Evolutionary conservation across 2,113 vertebrate genomes (phyloP), one percentile per base, ranked within the genome.

Genomic region (Psilopogon haemacephalus): DNA sequence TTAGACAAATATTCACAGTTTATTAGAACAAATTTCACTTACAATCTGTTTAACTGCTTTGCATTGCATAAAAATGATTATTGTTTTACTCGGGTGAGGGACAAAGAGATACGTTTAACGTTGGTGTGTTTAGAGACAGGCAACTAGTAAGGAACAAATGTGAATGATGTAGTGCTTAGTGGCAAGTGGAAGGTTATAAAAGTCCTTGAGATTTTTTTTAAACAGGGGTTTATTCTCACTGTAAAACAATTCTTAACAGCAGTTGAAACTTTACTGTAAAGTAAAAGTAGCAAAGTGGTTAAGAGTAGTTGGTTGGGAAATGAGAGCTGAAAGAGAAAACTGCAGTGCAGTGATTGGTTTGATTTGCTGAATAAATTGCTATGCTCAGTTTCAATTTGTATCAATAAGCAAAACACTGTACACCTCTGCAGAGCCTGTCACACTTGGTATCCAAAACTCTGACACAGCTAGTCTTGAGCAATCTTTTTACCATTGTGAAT

Each of bases 311-410:
- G 96, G 90, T 70, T 95, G 89, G 96, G 91, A 97, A 98, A 97
- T 97, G 93, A 96, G 93, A 97, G 90, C 88, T 83, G 91, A 98
- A 97, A 96, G 87, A 94, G 79, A 94, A 97, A 97, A 95, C 92
- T 95, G 86, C 95, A 96, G 94, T 90, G 80, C 88, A 93, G 96
- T 96, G 96, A 97, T 98, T 97, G 97, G 96, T 96, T 98, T 98
- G 97, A 97, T 98, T 97, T 97, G 95, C 94, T 97, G 97, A 97
- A 98, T 97, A 98, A 98, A 98, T 97, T 98, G 97, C 97, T 97
- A 88, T 97, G 97, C 97, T 98, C 98, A 98, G 97, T 97, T 98
- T 98, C 97, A 97, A 97, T 98, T 98, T 98, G 96, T 98, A 98
- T 98, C 97, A 98, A 95, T 97, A 97, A 96, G 88, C 90, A 97